Base-by-base conservation (phyloP, 1,140 invertebrate species). In the Agrilus planipennis region DNA sequence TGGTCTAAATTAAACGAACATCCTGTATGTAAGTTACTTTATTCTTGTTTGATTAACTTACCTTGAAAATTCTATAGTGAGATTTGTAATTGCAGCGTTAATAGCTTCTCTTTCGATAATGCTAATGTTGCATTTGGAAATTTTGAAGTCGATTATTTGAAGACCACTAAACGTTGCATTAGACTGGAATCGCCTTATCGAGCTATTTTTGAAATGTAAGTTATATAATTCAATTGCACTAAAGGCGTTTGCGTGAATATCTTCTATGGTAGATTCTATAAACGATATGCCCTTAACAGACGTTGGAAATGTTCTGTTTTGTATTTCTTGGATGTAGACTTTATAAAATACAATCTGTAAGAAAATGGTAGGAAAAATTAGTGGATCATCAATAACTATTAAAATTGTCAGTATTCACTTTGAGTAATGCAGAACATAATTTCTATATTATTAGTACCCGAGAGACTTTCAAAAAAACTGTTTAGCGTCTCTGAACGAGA, bases 321-420 rank as follows among this genome's bases (percentile, higher is more conserved):
- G 73, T 22, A 83, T 53, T 47, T 72, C 68, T n/a, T 67, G 54
- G 11, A 78, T 65, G 38, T 60, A 63, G 2, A 79, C 68, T 44
- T 72, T 73, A 48, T 71, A 71, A 62, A 82, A 68, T 42, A 68
- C 60, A 51, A 84, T 76, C 79, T 82, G 65, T 23, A 71, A 70
- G n/a, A n/a, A n/a, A n/a, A n/a, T n/a, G n/a, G n/a, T n/a, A n/a
- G n/a, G n/a, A n/a, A n/a, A n/a, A n/a, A n/a, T n/a, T n/a, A n/a
- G n/a, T n/a, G n/a, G n/a, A n/a, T n/a, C n/a, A n/a, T n/a, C n/a
- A n/a, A n/a, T n/a, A n/a, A n/a, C n/a, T n/a, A n/a, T n/a, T n/a
- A n/a, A n/a, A n/a, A n/a, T n/a, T n/a, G n/a, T n/a, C n/a, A n/a
- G n/a, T n/a, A n/a, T n/a, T n/a, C n/a, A n/a, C n/a, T n/a, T n/a